A percentile compares a stretch with the other conserved stretches of the same genome.
phyloP scores from a whole-genome alignment of 30 jellyfish, hydroid and myxozoan species.

The Pelagia noctiluca region DNA sequence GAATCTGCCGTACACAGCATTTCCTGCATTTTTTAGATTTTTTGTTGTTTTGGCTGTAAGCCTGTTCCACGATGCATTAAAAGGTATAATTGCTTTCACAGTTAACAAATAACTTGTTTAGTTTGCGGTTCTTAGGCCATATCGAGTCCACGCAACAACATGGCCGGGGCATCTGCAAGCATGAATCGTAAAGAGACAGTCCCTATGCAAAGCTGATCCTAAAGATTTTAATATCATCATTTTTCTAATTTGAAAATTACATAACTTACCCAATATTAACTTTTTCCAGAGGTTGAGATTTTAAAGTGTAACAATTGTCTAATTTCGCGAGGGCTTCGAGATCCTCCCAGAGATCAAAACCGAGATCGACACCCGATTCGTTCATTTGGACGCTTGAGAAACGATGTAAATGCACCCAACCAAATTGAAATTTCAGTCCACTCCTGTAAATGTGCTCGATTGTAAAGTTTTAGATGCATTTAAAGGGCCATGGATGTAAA shows the following conservation, averaged over 20 bases:
- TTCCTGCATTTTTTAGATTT: too few relatives aligned
- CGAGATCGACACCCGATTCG: slow-evolving; percentile 89
- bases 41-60: too few relatives aligned
- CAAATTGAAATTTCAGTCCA: not conserved
- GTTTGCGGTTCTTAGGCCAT: too few relatives aligned
- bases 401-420: slow-evolving; percentile 8
- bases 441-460: not conserved
- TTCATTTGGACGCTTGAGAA: slow-evolving; percentile 72
- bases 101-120: too few relatives aligned
- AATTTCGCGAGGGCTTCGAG: slow-evolving; percentile 61
- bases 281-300: slow-evolving; percentile 60
- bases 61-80: too few relatives aligned
- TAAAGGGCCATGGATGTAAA: not conserved
- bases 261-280: slow-evolving; percentile 72
- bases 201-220: too few relatives aligned
- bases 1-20: too few relatives aligned
- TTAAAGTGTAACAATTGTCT: slow-evolving; percentile 64
- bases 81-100: too few relatives aligned
- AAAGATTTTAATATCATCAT: not conserved
- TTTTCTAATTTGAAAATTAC: too few relatives aligned
- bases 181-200: too few relatives aligned
- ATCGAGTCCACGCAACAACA: too few relatives aligned
- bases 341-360: slow-evolving; percentile 77
- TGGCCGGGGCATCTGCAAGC: too few relatives aligned
- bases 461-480: slow-evolving; percentile 16